A percentile compares a stretch with the other conserved stretches of the same genome.
These are phyloP conservation scores for Leptopilina syphax DNA, from an alignment of 2,888 invertebrate species.

Conservation along the genomic window DNA sequence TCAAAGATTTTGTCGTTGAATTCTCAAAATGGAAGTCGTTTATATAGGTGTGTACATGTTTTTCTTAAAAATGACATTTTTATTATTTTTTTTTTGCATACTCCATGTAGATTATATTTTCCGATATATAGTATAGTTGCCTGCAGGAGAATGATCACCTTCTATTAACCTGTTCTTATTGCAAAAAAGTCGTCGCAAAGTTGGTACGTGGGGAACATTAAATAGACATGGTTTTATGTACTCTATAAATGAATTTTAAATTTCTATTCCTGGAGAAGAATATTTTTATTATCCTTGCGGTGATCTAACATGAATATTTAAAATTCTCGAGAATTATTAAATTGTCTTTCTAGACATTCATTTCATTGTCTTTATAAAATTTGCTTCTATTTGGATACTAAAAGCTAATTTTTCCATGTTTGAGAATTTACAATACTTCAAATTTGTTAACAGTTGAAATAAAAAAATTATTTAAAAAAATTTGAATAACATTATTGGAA, in stretches of 20 bases:
- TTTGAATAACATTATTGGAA: too few relatives aligned
- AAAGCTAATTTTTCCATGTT: too few relatives aligned
- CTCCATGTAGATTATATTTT: background rate
- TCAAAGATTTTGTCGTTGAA: constrained; percentile 58
- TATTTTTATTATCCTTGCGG: background rate
- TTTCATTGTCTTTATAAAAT: too few relatives aligned
- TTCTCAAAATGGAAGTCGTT: constrained; percentile 75
- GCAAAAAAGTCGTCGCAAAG: constrained; percentile 33
- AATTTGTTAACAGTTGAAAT: too few relatives aligned
- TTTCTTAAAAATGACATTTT: background rate
- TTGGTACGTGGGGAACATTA: constrained; percentile 20
- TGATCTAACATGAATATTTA: too few relatives aligned
- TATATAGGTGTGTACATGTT: constrained; percentile 70
- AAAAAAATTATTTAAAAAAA: too few relatives aligned
- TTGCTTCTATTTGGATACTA: too few relatives aligned
- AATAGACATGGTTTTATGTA: constrained; percentile 10
- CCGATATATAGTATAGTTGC: background rate
- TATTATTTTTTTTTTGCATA: too few relatives aligned
- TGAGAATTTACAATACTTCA: too few relatives aligned
- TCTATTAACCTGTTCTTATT: constrained; percentile 28
- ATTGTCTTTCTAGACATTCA: too few relatives aligned
- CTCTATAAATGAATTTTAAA: constrained; percentile 5
- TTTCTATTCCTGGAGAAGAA: background rate
- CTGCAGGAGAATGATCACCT: constrained; percentile 10
- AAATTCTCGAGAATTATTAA: too few relatives aligned